Evolutionary conservation across 1,140 invertebrate genomes (phyloP), one percentile per base, ranked within the genome.

Genomic region (Drosophila tristis): DNA sequence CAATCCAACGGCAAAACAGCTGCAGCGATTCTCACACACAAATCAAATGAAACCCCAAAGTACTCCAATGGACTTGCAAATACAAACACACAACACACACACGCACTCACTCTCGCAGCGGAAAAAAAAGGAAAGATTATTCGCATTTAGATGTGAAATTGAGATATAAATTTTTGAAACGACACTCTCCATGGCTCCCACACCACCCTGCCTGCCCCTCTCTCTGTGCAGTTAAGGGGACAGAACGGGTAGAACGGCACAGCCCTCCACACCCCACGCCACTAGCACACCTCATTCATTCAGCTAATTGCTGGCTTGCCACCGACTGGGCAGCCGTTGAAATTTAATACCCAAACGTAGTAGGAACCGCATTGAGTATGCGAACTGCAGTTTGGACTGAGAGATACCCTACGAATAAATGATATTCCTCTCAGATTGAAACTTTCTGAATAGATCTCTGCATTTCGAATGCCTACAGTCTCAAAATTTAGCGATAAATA

Each of bases 141-240:
- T 89, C 84, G 84, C 84, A 89, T 89, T 89, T 89, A 89, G 84
- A 89, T 89, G 84, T 89, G 85, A 90, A 90, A 89, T 89, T 80
- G 84, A 89, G 84, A 89, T 89, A 89, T 89, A 89, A 89, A 89
- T 89, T 89, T 82, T 89, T 90, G 68, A 89, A 89, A 90, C 85
- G 84, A 78, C 79, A 89, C 66, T 65, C 61, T 59, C 55, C 57
- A 72, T 25, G 25, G 25, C 25, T 57, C 54, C 53, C 62, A 63
- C 61, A 59, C 29, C 49, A 20, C 53, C 43, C 5, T 35, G 8
- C 0, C 8, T 0, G 1, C 0, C 11, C 0, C 8, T 0, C 4
- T 39, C 35, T 39, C 9, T 35, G 4, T 4, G 1, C 20, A 20
- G 20, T 20, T 20, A 20, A 20, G 35, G 11, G 35, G 11, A 4